Evolutionary conservation across 2,113 vertebrate genomes (phyloP), one percentile per base, ranked within the genome.

Genomic region (Dipodomys stephensi): DNA sequence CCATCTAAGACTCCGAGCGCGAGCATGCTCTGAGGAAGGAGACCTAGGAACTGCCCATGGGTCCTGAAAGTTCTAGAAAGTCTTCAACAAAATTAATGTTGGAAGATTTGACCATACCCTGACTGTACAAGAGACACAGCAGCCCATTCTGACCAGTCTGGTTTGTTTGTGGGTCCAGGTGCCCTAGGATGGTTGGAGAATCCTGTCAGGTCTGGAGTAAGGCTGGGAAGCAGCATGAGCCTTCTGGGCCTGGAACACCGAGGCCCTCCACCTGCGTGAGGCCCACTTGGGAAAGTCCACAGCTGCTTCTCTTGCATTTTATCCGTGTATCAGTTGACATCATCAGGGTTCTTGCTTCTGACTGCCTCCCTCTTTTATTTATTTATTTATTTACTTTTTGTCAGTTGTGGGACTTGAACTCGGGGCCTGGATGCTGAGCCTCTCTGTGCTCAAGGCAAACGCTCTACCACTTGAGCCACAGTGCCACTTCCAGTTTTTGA

Each of bases 321-420:
- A 16, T 27, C n/a, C 11, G 0, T 3, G n/a, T 74, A 28, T 71
- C 35, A 64, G 32, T 2, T 2, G 20, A 2, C 0, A 1, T 1
- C 8, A n/a, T 30, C 19, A 6, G 83, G 72, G 39, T 30, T 32
- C 28, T 68, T n/a, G 32, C 13, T 27, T 8, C 7, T 20, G 46
- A 53, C 53, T 7, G 39, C 53, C 39, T 39, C 39, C 39, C 39
- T 39, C 39, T 39, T 39, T 39, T 39, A 39, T 39, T 39, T 39
- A 35, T 39, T 39, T 39, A 35, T 39, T 39, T 4, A 39, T 5
- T 39, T 39, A 39, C 39, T 39, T 39, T 39, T 39, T 39, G 39
- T 39, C 39, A 39, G 39, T 39, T 39, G 39, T 39, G 39, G 39
- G 39, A 5, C 39, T 39, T 39, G 5, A 39, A 39, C 39, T 39